Conservation (phyloP, 2,888 invertebrate genomes). For the Lamellibrachia satsuma region DNA sequence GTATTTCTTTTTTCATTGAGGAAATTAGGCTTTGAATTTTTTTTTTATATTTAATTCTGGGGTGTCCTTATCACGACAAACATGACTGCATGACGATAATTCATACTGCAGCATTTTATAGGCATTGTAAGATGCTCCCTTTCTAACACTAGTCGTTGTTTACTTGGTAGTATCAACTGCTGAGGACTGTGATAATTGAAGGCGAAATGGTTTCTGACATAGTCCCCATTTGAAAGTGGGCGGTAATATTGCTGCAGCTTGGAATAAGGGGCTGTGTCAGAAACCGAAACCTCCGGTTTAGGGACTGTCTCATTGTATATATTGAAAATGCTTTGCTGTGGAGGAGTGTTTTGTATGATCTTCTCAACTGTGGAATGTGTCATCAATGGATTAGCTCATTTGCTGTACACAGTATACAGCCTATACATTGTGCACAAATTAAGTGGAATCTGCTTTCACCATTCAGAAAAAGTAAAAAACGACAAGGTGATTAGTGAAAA, state of each 20-base stretch:
- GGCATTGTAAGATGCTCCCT: not conserved
- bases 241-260: not conserved
- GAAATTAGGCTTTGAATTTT: no score
- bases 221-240: not conserved
- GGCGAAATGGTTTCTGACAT: not conserved
- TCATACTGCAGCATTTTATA: not conserved
- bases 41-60: no score
- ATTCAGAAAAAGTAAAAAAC: not conserved
- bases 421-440: not conserved
- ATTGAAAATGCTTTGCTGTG: not conserved
- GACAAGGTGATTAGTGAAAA: not conserved
- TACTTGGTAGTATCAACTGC: not conserved
- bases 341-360: not conserved
- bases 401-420: not conserved
- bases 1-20: no score
- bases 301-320: not conserved
- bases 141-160: not conserved
- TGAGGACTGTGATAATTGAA: not conserved
- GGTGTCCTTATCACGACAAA: not conserved
- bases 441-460: not conserved
- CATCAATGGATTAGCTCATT: not conserved
- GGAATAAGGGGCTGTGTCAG: not conserved
- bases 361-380: not conserved
- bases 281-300: not conserved
- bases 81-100: not conserved